Evolutionary conservation across 23 tunicate species (phyloP), one percentile per base, ranked within the genome.

Genomic region (Styela clava): DNA sequence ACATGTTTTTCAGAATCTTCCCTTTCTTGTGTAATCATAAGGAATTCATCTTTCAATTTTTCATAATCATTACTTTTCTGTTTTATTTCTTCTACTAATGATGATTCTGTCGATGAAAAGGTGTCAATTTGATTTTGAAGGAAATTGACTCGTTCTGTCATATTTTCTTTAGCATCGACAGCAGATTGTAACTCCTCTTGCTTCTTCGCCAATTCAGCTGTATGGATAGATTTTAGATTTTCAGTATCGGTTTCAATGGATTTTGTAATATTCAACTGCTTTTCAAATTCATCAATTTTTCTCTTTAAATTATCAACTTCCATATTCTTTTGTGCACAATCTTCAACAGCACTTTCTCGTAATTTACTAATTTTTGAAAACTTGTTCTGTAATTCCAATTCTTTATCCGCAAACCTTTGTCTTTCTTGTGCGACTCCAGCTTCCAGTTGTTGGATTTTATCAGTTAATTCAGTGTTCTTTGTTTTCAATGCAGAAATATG

Each of bases 401-500:
- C 7, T 27, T 24, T 16, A 24, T 65, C 30, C 9, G 70, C 70
- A 65, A 34, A 18, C 5, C 16, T 29, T 71, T 71, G 24, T 35
- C 29, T 71, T 32, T 44, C 81, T 2, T 76, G 20, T 44, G 67
- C 67, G 3, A 76, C 30, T 22, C 21, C 81, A 44, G 16, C 7
- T 76, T 76, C 81, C 29, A 76, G 35, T 76, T 34, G 28, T 35
- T 24, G 30, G 3, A 76, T 16, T 76, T 24, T 36, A 2, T 76
- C 65, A 19, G 65, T 19, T 12, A 51, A 26, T 31, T 71, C 77
- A 5, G 16, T 18, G 7, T 21, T 34, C 16, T 32, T 71, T 28
- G 35, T 71, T 71, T 30, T 71, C 77, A 71, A 32, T 27, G 35
- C 12, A 21, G 77, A 21, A 3, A 30, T 71, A 3, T 76, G 27